A percentile compares a stretch with the other conserved stretches of the same genome.
Evolutionary conservation across 2,797 vertebrate genomes (phyloP).

Genomic region (Rachycentron canadum): DNA sequence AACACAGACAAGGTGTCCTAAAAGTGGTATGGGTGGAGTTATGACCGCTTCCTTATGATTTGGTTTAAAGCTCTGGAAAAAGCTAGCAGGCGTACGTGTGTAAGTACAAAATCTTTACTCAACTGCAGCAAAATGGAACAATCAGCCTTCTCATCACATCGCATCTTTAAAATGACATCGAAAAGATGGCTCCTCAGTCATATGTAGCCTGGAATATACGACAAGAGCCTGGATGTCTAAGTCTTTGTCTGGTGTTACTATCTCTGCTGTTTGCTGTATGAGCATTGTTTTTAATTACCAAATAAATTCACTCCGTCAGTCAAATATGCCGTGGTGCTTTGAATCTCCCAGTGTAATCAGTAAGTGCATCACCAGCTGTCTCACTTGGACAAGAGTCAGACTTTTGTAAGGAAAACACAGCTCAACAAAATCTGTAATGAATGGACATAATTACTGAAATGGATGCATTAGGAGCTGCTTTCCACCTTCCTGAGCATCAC

Average conservation of each 20-base stretch:
- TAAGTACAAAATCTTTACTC: too few species aligned
- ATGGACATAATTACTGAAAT: conserved; percentile 57
- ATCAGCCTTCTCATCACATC: neutral
- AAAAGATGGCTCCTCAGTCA: neutral
- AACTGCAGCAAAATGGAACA: neutral
- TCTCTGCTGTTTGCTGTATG: neutral
- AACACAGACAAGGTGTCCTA: neutral
- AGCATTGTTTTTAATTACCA: neutral
- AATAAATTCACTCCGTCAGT: conserved; percentile 13
- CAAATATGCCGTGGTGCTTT: conserved; percentile 9
- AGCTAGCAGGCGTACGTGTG: too few species aligned
- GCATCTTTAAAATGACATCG: neutral
- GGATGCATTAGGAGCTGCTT: conserved; percentile 52
- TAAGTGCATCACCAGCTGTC: conserved; percentile 46
- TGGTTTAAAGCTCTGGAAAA: neutral
- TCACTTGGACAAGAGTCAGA: conserved; percentile 56
- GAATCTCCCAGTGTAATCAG: conserved; percentile 49
- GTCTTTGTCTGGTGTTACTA: neutral
- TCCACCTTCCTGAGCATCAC: conserved; percentile 17
- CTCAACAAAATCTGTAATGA: conserved; percentile 57
- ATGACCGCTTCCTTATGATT: neutral
- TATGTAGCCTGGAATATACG: neutral
- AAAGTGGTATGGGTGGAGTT: neutral
- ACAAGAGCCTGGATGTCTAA: neutral
- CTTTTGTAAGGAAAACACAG: conserved; percentile 44